phyloP scores from a whole-genome alignment of 2,797 vertebrate genomes.

The Emydoidea blandingii region DNA sequence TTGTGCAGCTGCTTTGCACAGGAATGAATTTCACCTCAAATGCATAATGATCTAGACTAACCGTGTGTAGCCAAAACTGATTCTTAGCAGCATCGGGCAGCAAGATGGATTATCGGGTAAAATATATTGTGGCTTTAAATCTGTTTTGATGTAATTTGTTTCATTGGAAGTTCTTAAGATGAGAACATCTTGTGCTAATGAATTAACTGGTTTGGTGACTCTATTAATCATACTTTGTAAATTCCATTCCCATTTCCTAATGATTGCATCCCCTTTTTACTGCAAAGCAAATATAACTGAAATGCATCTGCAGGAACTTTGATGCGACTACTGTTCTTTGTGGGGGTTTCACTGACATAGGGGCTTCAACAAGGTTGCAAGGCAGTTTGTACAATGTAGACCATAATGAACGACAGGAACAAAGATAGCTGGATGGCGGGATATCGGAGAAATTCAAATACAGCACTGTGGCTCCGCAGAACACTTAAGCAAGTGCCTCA shows the following conservation, averaged over 20 bases:
- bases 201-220: neutral
- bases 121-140: neutral
- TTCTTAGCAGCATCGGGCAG: neutral
- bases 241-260: neutral
- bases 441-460: neutral
- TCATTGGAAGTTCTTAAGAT: neutral
- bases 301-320: neutral
- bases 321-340: neutral
- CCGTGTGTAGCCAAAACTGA: neutral
- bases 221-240: neutral
- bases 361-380: neutral
- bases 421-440: neutral
- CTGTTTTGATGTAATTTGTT: neutral
- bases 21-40: neutral
- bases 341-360: neutral
- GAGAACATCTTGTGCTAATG: neutral
- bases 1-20: neutral
- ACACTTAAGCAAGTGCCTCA: neutral
- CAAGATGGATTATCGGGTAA: neutral
- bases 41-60: neutral
- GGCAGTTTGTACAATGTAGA: rapidly evolving
- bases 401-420: neutral
- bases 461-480: neutral
- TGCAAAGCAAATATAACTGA: neutral
- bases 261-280: neutral